These are phyloP conservation scores for Felis chaus DNA, from an alignment of 2,113 vertebrate genomes.

Conservation along the genomic window DNA sequence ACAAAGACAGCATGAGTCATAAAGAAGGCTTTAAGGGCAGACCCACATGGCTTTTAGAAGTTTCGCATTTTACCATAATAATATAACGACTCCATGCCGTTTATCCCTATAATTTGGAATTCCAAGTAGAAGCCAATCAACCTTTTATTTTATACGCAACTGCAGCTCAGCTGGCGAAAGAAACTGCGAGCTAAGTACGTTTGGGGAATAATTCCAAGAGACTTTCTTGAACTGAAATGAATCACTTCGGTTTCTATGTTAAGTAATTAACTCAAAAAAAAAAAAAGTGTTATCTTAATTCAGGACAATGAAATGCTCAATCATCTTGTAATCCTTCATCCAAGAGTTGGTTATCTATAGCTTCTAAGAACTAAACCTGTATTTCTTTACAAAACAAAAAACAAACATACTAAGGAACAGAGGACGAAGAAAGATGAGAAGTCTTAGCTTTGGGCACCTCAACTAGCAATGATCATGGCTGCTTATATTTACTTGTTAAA, in stretches of 20 bases:
- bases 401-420: neutral
- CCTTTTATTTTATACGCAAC: conserved; percentile 20
- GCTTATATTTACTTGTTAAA: neutral
- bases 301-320: conserved; percentile 6
- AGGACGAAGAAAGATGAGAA: neutral
- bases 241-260: conserved; percentile 31
- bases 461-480: neutral
- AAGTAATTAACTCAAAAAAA: conserved; percentile 16
- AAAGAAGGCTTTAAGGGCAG: neutral
- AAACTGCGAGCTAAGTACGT: conserved; percentile 10
- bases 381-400: neutral
- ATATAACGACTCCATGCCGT: neutral
- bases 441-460: neutral
- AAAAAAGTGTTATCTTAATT: neutral
- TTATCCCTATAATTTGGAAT: neutral
- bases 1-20: neutral
- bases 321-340: neutral
- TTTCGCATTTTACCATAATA: conserved; percentile 16
- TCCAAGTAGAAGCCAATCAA: neutral
- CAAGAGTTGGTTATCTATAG: neutral
- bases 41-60: neutral
- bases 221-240: conserved; percentile 35
- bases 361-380: neutral
- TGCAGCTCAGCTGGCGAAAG: conserved; percentile 1
- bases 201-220: conserved; percentile 4